Percentiles rank a stretch among this genome's conserved stretches.
Evolutionary conservation across 2,888 invertebrate species (phyloP).

Genomic region (Aspidiotus destructor): DNA sequence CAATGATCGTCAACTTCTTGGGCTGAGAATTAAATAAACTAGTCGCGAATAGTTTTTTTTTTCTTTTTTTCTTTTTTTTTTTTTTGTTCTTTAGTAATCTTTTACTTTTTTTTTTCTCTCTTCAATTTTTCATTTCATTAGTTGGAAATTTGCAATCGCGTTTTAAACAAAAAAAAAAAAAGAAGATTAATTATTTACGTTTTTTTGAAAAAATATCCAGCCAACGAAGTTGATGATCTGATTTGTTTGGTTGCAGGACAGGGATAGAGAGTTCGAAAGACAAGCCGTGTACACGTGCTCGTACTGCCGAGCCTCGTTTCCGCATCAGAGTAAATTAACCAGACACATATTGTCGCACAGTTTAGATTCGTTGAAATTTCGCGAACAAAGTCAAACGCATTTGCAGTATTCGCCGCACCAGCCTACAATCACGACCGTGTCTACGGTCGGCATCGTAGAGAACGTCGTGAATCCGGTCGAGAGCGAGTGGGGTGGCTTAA

Average conservation of each 20-base stretch:
- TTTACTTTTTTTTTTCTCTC: slow-evolving; percentile 9
- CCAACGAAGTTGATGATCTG: slow-evolving; percentile 36
- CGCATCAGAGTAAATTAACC: slow-evolving; percentile 83
- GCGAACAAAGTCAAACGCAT: slow-evolving; percentile 52
- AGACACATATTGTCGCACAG: slow-evolving; percentile 75
- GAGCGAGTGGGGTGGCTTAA: slow-evolving; percentile 12
- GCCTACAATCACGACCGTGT: neutral
- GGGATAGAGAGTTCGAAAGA: slow-evolving; percentile 71
- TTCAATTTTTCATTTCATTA: neutral
- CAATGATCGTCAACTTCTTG: slow-evolving; percentile 66
- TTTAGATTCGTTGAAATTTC: slow-evolving; percentile 75
- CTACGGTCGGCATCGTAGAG: slow-evolving; percentile 1
- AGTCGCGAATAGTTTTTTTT: slow-evolving; percentile 7
- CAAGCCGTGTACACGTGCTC: slow-evolving; percentile 59
- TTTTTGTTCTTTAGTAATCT: neutral
- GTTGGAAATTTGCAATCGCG: neutral
- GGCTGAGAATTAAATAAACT: slow-evolving; percentile 36
- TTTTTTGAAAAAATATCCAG: slow-evolving; percentile 4
- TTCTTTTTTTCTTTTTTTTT: neutral
- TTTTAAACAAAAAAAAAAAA: slow-evolving; percentile 6
- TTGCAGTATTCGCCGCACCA: slow-evolving; percentile 41
- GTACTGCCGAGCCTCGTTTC: slow-evolving; percentile 81
- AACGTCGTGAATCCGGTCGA: neutral
- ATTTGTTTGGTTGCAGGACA: slow-evolving; percentile 86
- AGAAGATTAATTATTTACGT: slow-evolving; percentile 1